These are phyloP conservation scores for Ceratina calcarata DNA, from an alignment of 1,140 invertebrate species.

Conservation along the genomic window DNA sequence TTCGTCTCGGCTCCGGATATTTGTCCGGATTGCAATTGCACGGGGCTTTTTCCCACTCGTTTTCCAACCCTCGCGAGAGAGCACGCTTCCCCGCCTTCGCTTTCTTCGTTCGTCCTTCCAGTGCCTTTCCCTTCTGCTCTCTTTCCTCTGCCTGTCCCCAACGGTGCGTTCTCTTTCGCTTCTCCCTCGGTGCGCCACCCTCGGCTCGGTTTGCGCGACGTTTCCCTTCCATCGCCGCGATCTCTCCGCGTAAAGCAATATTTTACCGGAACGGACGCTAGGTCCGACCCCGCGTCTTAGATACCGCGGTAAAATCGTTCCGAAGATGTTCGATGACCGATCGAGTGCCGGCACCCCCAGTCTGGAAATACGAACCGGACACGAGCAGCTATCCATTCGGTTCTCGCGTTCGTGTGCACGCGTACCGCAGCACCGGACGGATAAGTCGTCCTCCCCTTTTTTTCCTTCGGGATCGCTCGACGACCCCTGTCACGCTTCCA, in stretches of 20 bases:
- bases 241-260: constrained; percentile 54
- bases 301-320: constrained; percentile 55
- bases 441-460: constrained; percentile 2
- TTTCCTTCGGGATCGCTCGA: not conserved
- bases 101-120: not conserved
- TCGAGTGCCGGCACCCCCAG: constrained; percentile 38
- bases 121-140: not conserved
- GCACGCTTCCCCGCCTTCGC: constrained; percentile 12
- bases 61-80: constrained; percentile 36
- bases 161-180: not conserved
- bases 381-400: not conserved
- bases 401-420: constrained; percentile 4
- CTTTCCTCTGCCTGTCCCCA: not conserved
- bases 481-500: not conserved
- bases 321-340: constrained; percentile 61
- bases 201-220: not conserved
- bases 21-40: constrained; percentile 69
- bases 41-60: constrained; percentile 64
- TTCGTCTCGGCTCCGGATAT: constrained; percentile 65
- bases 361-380: constrained; percentile 54
- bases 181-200: not conserved
- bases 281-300: constrained; percentile 14
- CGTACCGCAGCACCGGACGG: not conserved
- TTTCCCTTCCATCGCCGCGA: constrained; percentile 24
- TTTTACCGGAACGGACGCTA: constrained; percentile 55